Base-by-base conservation (phyloP, 2,888 invertebrate genomes). In the Cenopis cana region DNA sequence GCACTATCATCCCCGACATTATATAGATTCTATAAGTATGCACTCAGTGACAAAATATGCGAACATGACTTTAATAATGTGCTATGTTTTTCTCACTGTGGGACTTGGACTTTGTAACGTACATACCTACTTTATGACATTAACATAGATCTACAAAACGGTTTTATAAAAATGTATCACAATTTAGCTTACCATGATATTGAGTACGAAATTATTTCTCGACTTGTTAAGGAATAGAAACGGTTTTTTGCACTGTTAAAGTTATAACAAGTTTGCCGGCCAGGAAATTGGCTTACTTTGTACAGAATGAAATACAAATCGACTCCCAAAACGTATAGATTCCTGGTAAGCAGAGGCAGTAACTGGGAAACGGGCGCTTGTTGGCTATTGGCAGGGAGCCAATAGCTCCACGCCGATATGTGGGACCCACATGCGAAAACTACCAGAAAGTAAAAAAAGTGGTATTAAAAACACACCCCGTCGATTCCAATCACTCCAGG, bases 401-500 rank as follows among this genome's bases (percentile, higher is more conserved):
- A 71, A 67, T 46, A 24, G 60, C 12, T 65, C 65, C 55, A 29
- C n/a, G 46, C 20, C 60, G 64, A 70, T 60, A 66, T 71, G 38
- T 71, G 71, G 71, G 29, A 55, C 66, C 71, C 70, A 70, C 65
- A 61, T 61, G 60, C 38, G 50, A 71, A 55, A 71, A 61, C 70
- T 67, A 67, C 67, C 60, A 67, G 67, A 56, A 61, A 67, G 14
- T 5, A 67, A 71, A 71, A 69, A 71, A 64, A 67, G 38, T 56
- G 12, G 38, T 54, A 56, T 67, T 71, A 67, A 71, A 70, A 71
- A 61, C 66, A 66, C 66, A 67, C 61, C 71, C 67, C 55, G 67
- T 61, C 71, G 67, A 71, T 67, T 66, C 71, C 66, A 67, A 71
- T 71, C 71, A 71, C 71, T 71, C 38, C 61, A 36, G 49, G 56